Percentiles rank a stretch among this genome's conserved stretches.
These are phyloP conservation scores for Anguilla pacifica DNA, from an alignment of 2,797 vertebrate genomes.

Conservation along the genomic window DNA sequence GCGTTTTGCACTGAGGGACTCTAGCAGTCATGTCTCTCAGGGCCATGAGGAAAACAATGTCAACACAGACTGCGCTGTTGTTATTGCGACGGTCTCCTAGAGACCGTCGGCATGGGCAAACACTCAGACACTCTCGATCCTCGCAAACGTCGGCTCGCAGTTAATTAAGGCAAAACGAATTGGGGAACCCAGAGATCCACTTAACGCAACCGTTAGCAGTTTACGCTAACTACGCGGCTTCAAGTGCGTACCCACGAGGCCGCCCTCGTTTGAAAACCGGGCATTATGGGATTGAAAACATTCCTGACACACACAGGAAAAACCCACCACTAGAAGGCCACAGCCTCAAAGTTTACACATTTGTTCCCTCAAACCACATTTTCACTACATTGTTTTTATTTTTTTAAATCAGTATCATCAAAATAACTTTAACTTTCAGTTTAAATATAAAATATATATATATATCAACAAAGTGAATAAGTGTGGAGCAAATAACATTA, in stretches of 20 bases:
- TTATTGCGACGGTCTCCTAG: slow-evolving; percentile 11
- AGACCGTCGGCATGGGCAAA: not conserved
- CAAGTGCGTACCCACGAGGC: not conserved
- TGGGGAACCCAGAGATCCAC: not conserved
- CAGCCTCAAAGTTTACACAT: not conserved
- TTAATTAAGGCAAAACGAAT: slow-evolving; percentile 4
- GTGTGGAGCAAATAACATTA: not conserved
- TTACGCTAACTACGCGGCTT: not conserved
- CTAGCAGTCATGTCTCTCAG: not conserved
- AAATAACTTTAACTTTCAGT: not conserved
- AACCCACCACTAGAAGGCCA: not conserved
- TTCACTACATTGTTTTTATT: too few relatives aligned
- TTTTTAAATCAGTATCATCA: not conserved
- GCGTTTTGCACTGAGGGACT: not conserved
- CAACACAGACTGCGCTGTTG: not conserved
- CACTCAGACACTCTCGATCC: not conserved
- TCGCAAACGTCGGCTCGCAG: not conserved
- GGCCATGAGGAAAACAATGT: not conserved
- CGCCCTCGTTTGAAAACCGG: not conserved
- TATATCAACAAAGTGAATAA: not conserved
- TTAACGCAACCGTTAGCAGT: not conserved
- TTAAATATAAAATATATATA: not conserved
- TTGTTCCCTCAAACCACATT: not conserved
- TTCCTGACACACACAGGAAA: not conserved
- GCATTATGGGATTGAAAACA: not conserved